Base-by-base conservation (phyloP, 2,888 invertebrate genomes). In the Clepsis dumicolana region DNA sequence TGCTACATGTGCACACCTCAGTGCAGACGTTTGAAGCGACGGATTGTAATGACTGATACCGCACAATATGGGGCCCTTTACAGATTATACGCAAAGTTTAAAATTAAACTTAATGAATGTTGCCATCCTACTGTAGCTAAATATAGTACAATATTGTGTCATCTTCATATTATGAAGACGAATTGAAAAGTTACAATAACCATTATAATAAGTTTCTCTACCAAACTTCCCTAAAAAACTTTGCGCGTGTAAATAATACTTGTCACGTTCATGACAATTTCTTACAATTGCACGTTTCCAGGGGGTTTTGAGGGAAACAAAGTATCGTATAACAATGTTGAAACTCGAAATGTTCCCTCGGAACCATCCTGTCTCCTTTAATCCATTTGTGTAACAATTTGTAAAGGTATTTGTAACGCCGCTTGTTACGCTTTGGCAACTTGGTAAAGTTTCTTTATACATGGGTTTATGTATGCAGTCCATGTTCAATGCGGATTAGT, bases 311-410 rank as follows among this genome's bases (percentile, higher is more conserved):
- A 48, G 21, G 21, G 48, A 21, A 12, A 18, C 44, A 48, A 48
- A 48, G 21, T 48, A 21, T 48, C 21, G 21, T 21, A 18, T 48
- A 48, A 48, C 48, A 21, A 48, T 12, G n/a, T 12, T 56, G 18
- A 10, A 41, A 41, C 41, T n/a, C 14, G 21, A 35, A 35, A 35
- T n/a, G 12, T 54, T 35, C 14, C 8, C 14, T 21, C 56, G 14
- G 14, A 24, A 21, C 35, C 35, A n/a, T 54, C 56, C 35, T 48
- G n/a, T 56, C 32, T 56, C 54, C 32, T 35, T 21, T 32, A 32
- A 54, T 54, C 54, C 18, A 21, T 32, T 54, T 54, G 18, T 12
- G 32, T 21, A 21, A n/a, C 35, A 56, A 35, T 35, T 35, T 14
- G 32, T 24, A 56, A 56, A 35, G 35, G 21, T 56, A 14, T 56